Percentiles rank a stretch among this genome's conserved stretches.
These are phyloP conservation scores for Sylvia atricapilla DNA, from an alignment of 2,113 vertebrate genomes.

Conservation along the genomic window DNA sequence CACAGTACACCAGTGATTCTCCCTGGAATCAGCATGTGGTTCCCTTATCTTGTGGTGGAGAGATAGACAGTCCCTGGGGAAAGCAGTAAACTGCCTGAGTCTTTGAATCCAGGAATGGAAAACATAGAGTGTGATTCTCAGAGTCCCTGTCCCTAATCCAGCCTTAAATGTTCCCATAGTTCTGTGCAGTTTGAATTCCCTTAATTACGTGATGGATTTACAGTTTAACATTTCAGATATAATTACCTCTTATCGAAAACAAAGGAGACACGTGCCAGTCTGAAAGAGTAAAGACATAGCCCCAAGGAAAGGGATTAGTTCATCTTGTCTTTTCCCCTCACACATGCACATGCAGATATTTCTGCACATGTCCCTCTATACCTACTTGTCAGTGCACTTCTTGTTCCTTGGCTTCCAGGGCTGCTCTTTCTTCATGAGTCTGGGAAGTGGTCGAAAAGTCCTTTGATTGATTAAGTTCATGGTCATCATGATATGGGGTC, in stretches of 20 bases:
- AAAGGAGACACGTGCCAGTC: conserved; percentile 73
- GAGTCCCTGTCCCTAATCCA: conserved; percentile 51
- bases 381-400: not conserved
- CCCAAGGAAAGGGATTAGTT: conserved; percentile 59
- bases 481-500: not conserved
- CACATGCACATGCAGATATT: not conserved
- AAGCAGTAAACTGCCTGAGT: not conserved
- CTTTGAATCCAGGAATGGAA: not conserved
- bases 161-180: conserved; percentile 52
- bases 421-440: not conserved
- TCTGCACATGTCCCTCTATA: not conserved
- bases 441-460: not conserved
- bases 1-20: not conserved
- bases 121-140: conserved; percentile 4
- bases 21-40: not conserved
- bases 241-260: conserved; percentile 80
- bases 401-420: not conserved
- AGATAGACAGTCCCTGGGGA: not conserved
- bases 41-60: not conserved
- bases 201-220: conserved; percentile 63
- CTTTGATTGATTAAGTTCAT: not conserved
- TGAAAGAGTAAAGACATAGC: conserved; percentile 73
- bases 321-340: not conserved
- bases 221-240: conserved; percentile 72
- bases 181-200: conserved; percentile 42